A percentile compares a stretch with the other conserved stretches of the same genome.
Evolutionary conservation across 2,888 invertebrate genomes (phyloP).

Genomic region (Agonopterix subpropinquella): DNA sequence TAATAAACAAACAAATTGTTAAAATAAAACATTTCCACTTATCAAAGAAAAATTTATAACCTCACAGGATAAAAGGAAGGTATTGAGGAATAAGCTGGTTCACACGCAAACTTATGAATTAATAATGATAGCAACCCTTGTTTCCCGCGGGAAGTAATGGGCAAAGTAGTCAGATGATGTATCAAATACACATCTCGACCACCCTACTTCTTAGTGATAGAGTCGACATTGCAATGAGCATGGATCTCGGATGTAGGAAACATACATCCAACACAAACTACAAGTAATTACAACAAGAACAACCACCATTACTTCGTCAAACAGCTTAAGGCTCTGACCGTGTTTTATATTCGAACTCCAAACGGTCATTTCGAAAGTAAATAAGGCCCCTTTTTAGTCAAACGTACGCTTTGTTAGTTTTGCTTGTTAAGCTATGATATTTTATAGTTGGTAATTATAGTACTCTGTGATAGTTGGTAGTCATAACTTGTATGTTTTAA

Average conservation of each 20-base stretch:
- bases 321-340: slow-evolving; percentile 48
- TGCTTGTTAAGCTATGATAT: slow-evolving; percentile 21
- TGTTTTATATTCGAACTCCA: slow-evolving; percentile 43
- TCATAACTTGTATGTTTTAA: too few species aligned
- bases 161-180: slow-evolving; percentile 13
- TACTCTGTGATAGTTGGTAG: slow-evolving; percentile 1
- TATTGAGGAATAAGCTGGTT: slow-evolving; percentile 40
- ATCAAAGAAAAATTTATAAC: not conserved
- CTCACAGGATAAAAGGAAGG: slow-evolving; percentile 27
- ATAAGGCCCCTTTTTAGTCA: slow-evolving; percentile 25
- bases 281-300: slow-evolving; percentile 66
- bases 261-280: slow-evolving; percentile 48
- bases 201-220: too few species aligned
- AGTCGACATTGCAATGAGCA: too few species aligned
- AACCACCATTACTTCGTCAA: slow-evolving; percentile 57
- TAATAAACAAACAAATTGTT: too few species aligned
- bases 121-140: slow-evolving; percentile 51
- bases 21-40: too few species aligned
- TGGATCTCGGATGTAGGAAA: too few species aligned
- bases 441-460: slow-evolving; percentile 10
- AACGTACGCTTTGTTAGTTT: slow-evolving; percentile 22
- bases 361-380: slow-evolving; percentile 44
- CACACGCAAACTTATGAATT: slow-evolving; percentile 56
- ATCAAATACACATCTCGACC: too few species aligned
- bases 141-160: slow-evolving; percentile 51